Conservation (phyloP, 2,888 invertebrate genomes). For the Platycnemis pennipes region DNA sequence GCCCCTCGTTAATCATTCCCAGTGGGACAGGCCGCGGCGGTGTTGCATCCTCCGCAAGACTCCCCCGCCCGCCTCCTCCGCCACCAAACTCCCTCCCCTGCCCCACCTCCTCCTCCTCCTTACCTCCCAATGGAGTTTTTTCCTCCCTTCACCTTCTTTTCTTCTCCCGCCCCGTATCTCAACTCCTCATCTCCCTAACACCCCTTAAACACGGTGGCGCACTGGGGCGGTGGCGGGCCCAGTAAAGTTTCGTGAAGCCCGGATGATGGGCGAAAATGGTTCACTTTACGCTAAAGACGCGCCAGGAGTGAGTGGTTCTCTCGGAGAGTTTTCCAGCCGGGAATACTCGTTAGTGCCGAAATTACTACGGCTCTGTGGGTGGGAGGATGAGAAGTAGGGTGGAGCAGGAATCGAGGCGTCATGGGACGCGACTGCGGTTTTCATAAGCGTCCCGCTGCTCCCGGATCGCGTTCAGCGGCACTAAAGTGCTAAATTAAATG, state of each 20-base stretch:
- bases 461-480: neutral
- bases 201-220: neutral
- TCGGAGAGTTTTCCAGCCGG: neutral
- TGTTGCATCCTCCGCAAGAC: constrained; percentile 53
- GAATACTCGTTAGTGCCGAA: constrained; percentile 31
- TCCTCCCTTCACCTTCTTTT: neutral
- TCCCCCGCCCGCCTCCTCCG: neutral
- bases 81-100: too few relatives aligned
- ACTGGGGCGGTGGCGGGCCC: neutral
- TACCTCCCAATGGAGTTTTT: neutral
- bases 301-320: neutral
- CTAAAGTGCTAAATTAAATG: neutral
- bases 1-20: constrained; percentile 59
- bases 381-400: neutral
- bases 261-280: constrained; percentile 26
- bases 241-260: constrained; percentile 14
- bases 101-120: neutral
- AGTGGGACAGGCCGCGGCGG: constrained; percentile 52
- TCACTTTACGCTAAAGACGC: constrained; percentile 35
- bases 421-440: constrained; percentile 5
- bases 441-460: neutral
- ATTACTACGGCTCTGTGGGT: neutral
- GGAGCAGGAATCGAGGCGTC: neutral
- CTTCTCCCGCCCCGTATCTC: neutral
- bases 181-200: neutral